A percentile compares a stretch with the other conserved stretches of the same genome.
phyloP scores from a whole-genome alignment of 2,888 invertebrate genomes.

The Phragmatobia fuliginosa region DNA sequence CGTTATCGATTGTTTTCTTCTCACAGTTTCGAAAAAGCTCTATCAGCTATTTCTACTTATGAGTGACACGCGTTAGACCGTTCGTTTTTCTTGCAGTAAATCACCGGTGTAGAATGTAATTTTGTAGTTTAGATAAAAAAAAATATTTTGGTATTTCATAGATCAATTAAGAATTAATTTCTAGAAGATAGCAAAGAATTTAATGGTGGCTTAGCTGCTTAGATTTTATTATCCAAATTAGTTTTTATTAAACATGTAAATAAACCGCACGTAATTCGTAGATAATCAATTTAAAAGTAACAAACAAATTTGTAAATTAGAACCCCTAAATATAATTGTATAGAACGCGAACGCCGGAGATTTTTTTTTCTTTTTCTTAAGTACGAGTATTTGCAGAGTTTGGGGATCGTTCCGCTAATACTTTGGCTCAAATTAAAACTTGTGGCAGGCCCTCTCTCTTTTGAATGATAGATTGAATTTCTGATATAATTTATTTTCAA shows the following conservation, averaged over 20 bases:
- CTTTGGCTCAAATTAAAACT: constrained; percentile 57
- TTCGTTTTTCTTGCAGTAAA: background rate
- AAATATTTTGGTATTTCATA: too few relatives aligned
- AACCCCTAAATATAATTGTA: background rate
- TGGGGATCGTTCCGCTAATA: constrained; percentile 14
- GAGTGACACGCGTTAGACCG: background rate
- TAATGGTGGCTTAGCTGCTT: background rate
- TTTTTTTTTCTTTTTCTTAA: background rate
- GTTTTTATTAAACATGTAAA: background rate
- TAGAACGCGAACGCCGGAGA: background rate
- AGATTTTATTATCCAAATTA: background rate
- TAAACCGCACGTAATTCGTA: background rate
- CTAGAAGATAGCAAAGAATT: background rate
- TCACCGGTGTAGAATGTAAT: background rate
- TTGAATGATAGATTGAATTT: constrained; percentile 45
- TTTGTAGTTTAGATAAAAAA: background rate
- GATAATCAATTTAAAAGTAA: background rate
- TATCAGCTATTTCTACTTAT: background rate
- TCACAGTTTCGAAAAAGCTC: background rate
- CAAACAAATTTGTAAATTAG: background rate
- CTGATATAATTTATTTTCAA: constrained; percentile 36
- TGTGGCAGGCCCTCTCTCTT: constrained; percentile 27
- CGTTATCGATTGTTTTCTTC: background rate
- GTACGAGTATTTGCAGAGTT: constrained; percentile 10
- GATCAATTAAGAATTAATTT: background rate